Base-by-base conservation (phyloP, 2,888 invertebrate species). In the Parnassius orleans region DNA sequence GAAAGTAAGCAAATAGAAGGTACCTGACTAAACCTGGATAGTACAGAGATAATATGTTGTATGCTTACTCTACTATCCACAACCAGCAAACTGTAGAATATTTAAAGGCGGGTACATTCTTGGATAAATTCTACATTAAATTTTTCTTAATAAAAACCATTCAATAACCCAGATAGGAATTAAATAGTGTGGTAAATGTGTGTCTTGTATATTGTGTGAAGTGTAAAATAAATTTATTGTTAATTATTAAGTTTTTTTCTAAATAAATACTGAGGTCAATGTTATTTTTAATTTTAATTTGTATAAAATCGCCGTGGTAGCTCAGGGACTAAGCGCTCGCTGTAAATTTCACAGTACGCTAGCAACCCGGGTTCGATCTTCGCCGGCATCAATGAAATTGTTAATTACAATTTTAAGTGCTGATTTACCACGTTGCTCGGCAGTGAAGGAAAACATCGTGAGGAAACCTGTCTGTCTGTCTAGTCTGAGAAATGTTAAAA, bases 241-340 rank as follows among this genome's bases (percentile, higher is more conserved):
- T 64, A 57, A 62, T n/a, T 59, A 56, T 47, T 63, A 48, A 48
- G 57, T 62, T 60, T 63, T 64, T 64, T 63, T 59, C 59, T 46
- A 56, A 60, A 58, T 64, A 67, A 67, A 63, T 59, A 42, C 10
- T 58, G 61, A 63, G 51, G 53, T 64, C 33, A 51, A 63, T 41
- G 51, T 53, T 56, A 55, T 56, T 50, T 51, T 12, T 46, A 53
- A 48, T 41, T 51, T 48, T 52, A 24, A 19, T 57, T 56, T 15
- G 19, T n/a, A 12, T 33, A 33, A 7, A 33, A 33, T 33, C 33
- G 19, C 19, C 2, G 19, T 19, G 19, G 19, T 19, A 19, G 19
- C 19, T 19, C 19, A 19, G 19, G 19, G 19, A 2, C 19, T 19
- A n/a, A n/a, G n/a, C n/a, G n/a, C n/a, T n/a, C n/a, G n/a, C n/a